Conservation (phyloP, 2,888 invertebrate genomes). For the Emmelina monodactyla region DNA sequence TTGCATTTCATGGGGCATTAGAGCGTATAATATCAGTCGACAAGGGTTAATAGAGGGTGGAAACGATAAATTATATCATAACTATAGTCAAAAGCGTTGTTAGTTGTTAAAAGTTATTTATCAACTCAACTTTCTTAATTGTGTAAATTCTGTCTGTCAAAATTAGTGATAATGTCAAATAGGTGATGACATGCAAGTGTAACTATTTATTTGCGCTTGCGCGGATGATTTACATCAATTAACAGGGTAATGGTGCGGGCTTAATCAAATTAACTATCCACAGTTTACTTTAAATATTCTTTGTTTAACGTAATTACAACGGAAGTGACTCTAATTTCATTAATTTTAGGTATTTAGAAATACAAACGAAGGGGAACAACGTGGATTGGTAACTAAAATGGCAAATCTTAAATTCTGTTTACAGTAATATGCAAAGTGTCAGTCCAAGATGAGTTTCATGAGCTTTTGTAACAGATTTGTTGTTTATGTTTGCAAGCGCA, state of each 20-base stretch:
- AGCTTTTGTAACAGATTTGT: too few species aligned
- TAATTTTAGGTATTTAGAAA: constrained; percentile 1
- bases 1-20: constrained; percentile 12
- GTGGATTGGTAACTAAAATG: too few species aligned
- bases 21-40: constrained; percentile 12
- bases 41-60: constrained; percentile 2
- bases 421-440: too few species aligned
- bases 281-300: constrained; percentile 20
- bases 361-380: too few species aligned
- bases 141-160: constrained; percentile 8
- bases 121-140: not conserved
- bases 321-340: constrained; percentile 19
- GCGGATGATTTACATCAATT: constrained; percentile 28
- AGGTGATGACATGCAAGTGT: constrained; percentile 18
- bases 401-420: too few species aligned
- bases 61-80: not conserved
- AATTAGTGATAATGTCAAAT: constrained; percentile 3
- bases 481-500: too few species aligned
- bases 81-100: not conserved
- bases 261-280: constrained; percentile 36
- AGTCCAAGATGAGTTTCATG: too few species aligned
- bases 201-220: constrained; percentile 8
- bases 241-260: constrained; percentile 43
- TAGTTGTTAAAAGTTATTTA: not conserved
- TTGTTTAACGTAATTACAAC: constrained; percentile 23